phyloP scores from a whole-genome alignment of 2,113 vertebrate genomes.

The Addax nasomaculatus region DNA sequence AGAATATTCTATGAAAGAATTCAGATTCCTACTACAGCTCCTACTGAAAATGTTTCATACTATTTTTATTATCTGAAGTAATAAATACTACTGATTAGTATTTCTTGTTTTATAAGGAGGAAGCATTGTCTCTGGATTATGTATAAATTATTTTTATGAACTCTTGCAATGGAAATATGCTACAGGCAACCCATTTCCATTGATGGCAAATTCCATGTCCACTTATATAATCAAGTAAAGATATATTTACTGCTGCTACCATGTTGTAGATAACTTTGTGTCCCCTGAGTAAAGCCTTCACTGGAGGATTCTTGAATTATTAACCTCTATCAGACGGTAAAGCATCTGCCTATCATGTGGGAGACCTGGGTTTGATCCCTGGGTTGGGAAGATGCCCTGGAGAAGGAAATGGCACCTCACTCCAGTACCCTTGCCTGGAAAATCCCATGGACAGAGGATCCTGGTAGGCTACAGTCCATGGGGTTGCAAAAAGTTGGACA shows the following conservation, averaged over 20 bases:
- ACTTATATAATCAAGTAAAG: neutral
- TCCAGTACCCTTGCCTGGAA: too few species aligned
- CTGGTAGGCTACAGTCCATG: too few species aligned
- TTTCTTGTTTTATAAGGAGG: neutral
- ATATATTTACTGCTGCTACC: neutral
- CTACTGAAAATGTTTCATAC: neutral
- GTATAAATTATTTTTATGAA: neutral
- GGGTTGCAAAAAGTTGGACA: rapidly evolving
- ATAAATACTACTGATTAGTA: neutral
- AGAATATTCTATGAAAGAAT: neutral
- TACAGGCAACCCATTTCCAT: neutral
- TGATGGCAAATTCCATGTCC: neutral
- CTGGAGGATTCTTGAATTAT: neutral
- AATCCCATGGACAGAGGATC: too few species aligned
- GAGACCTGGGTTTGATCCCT: too few species aligned
- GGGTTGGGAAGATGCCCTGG: too few species aligned
- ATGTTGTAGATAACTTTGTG: neutral
- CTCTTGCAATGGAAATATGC: neutral
- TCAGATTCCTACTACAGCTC: neutral
- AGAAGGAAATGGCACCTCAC: too few species aligned
- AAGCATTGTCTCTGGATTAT: neutral
- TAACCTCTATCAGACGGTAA: neutral
- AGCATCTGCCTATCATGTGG: too few species aligned
- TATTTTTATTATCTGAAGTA: neutral
- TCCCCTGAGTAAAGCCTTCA: neutral